phyloP scores from a whole-genome alignment of 2,797 vertebrate genomes.

The Sarcophilus harrisii region DNA sequence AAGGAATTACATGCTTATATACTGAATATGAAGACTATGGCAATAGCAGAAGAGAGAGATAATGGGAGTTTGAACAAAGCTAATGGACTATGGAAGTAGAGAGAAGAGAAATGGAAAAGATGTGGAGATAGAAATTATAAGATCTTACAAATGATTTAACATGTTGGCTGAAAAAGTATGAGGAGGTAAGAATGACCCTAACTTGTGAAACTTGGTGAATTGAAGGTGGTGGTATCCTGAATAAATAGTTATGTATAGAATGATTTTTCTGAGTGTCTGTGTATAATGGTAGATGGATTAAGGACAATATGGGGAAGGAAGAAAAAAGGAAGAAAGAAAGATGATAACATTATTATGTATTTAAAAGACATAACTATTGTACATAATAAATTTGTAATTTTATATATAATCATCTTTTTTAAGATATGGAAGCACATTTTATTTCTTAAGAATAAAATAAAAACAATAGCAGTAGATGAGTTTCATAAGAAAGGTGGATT shows the following conservation, averaged over 20 bases:
- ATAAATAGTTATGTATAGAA: neutral
- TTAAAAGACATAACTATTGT: neutral
- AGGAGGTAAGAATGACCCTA: neutral
- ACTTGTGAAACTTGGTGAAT: neutral
- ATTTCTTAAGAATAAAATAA: neutral
- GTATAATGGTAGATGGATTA: no score
- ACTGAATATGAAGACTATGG: neutral
- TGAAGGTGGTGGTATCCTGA: neutral
- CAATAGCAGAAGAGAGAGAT: neutral
- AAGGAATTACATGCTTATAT: neutral
- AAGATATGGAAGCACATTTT: neutral
- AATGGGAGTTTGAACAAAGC: neutral
- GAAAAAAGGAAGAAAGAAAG: neutral
- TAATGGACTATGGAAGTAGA: neutral
- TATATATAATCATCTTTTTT: neutral
- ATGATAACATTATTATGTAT: neutral
- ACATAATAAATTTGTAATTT: neutral
- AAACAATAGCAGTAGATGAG: neutral
- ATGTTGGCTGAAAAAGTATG: neutral
- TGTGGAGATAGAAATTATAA: neutral
- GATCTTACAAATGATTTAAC: neutral
- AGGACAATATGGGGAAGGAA: no score
- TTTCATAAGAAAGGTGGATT: neutral
- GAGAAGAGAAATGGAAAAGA: neutral
- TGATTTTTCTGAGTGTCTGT: neutral